Base-by-base conservation (phyloP, 2,888 invertebrate species). In the Mamestra brassicae region DNA sequence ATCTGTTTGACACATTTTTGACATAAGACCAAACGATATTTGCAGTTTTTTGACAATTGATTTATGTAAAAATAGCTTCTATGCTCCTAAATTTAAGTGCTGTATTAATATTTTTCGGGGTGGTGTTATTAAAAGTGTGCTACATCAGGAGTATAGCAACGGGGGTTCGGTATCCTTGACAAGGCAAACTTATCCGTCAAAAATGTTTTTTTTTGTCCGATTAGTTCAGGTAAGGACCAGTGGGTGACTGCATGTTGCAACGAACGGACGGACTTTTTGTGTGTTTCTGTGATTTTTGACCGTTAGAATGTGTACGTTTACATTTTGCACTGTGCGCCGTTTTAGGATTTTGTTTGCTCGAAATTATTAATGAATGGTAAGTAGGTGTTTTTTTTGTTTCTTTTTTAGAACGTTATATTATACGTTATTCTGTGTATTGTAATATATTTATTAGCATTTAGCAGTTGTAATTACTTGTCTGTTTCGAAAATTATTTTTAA, bases 161-260 rank as follows among this genome's bases (percentile, higher is more conserved):
- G 93, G 93, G 94, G 95, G 95, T 94, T 94, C 94, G 92, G 88
- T 76, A 87, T 90, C 89, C 92, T 91, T 92, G 93, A 93, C 93
- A 94, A 90, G 87, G 88, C 90, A 90, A 92, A 92, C 89, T 90
- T 93, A 94, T 92, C 92, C 93, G 94, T 95, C 95, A 94, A 93
- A 65, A 94, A 92, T 90, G 89, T 93, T 94, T 94, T 77, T 93
- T 79, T 93, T 92, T 90, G 85, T 85, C 85, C 88, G 90, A 93
- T 94, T 93, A 90, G 93, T 91, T 93, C 94, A 93, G 94, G 95
- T 94, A 94, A 84, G 88, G 86, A 78, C 87, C 92, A 94, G 92
- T 94, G 87, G 88, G 90, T 89, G 89, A 88, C 90, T 87, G 90
- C 78, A 85, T 87, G 88, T 90, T 85, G 89, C 82, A 82, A 87